Percentiles rank a stretch among this genome's conserved stretches.
Conservation (phyloP, 2,888 invertebrate species). For the Cosmorhoe ocellata region DNA sequence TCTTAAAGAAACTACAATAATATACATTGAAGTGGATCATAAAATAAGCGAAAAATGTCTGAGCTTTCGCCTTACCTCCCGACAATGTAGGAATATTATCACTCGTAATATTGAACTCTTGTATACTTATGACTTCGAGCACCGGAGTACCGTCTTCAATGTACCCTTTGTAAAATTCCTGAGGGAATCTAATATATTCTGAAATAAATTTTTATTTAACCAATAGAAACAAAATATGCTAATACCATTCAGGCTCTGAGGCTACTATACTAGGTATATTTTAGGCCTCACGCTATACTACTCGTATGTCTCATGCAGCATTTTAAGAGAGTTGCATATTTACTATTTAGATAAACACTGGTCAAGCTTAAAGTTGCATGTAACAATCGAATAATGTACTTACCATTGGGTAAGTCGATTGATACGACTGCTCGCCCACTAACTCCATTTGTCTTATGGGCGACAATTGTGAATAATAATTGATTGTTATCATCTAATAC, state of each 20-base stretch:
- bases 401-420: constrained; percentile 49
- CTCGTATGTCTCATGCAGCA: too few species aligned
- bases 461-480: constrained; percentile 43
- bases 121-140: constrained; percentile 33
- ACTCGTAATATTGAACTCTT: constrained; percentile 28
- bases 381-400: neutral
- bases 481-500: constrained; percentile 40
- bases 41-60: too few species aligned
- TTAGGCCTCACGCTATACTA: too few species aligned
- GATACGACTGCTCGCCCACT: constrained; percentile 42
- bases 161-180: constrained; percentile 39
- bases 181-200: constrained; percentile 32
- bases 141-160: constrained; percentile 30
- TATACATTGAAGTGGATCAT: neutral
- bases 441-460: constrained; percentile 35
- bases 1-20: constrained; percentile 41
- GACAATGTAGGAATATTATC: constrained; percentile 30
- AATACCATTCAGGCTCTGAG: too few species aligned
- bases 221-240: too few species aligned
- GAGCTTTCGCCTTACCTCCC: constrained; percentile 37
- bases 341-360: too few species aligned
- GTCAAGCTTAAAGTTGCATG: too few species aligned
- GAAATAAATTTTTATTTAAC: constrained; percentile 2
- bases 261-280: too few species aligned
- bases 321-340: too few species aligned